Conservation (phyloP, 1,140 invertebrate species). For the Marisa cornuarietis region DNA sequence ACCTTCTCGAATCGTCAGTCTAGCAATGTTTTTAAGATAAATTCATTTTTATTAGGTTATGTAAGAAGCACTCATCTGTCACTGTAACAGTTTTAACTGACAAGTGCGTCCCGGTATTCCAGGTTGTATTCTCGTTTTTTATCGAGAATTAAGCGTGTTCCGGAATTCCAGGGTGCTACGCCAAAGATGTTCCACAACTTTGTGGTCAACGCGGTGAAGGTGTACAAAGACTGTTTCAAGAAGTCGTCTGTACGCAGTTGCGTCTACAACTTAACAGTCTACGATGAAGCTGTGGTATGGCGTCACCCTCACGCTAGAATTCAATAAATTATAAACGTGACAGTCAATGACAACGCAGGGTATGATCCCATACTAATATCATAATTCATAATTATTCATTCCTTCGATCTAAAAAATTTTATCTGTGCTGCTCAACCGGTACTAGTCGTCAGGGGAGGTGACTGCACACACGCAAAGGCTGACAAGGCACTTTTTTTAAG, state of each 20-base stretch:
- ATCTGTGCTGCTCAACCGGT: too few relatives aligned
- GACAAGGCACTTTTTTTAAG: too few relatives aligned
- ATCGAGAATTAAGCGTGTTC: slow-evolving; percentile 25
- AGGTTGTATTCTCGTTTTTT: slow-evolving; percentile 36
- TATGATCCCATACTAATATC: too few relatives aligned
- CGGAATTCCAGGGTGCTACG: slow-evolving; percentile 16
- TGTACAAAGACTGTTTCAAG: slow-evolving; percentile 32
- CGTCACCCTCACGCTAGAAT: too few relatives aligned
- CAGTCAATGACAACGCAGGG: too few relatives aligned
- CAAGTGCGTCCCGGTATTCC: neutral
- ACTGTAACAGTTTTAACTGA: neutral
- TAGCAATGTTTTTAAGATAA: neutral
- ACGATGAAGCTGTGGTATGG: slow-evolving; percentile 23
- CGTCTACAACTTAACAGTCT: slow-evolving; percentile 32
- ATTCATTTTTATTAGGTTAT: neutral
- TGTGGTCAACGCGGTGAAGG: slow-evolving; percentile 20
- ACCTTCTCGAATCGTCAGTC: neutral
- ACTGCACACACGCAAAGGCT: too few relatives aligned
- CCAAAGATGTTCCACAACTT: slow-evolving; percentile 27
- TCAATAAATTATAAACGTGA: too few relatives aligned
- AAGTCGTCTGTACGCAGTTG: slow-evolving; percentile 26
- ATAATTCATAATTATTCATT: too few relatives aligned
- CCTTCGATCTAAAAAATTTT: too few relatives aligned
- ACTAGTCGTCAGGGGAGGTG: too few relatives aligned
- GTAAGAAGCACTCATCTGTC: neutral